Conservation (phyloP, 2,113 vertebrate genomes). For the Amblyopsis rosae region DNA sequence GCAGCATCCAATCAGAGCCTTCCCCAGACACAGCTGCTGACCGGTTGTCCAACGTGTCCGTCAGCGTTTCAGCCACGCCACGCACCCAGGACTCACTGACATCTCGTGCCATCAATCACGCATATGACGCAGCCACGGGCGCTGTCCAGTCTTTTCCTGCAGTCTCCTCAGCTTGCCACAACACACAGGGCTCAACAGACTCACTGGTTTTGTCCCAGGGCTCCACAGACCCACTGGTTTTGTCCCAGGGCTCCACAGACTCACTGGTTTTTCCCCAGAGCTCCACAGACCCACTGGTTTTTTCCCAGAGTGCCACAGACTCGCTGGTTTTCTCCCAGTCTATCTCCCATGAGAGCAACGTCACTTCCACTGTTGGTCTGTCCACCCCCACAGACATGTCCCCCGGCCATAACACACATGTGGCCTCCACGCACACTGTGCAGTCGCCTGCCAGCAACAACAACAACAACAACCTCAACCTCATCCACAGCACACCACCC, state of each 20-base stretch:
- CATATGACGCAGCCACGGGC: not conserved
- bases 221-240: too few relatives aligned
- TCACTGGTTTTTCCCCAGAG: not conserved
- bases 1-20: not conserved
- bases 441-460: not conserved
- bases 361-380: not conserved
- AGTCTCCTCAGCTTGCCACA: not conserved
- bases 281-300: too few relatives aligned
- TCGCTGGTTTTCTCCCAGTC: not conserved
- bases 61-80: not conserved
- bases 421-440: not conserved
- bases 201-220: not conserved
- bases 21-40: not conserved
- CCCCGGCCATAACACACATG: not conserved
- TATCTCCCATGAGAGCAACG: not conserved
- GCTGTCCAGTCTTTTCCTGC: too few relatives aligned
- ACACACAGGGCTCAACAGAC: not conserved
- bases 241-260: not conserved
- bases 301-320: too few relatives aligned
- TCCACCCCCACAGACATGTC: slow-evolving; percentile 1
- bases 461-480: not conserved
- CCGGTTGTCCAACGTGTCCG: not conserved
- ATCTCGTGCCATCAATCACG: not conserved
- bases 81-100: not conserved
- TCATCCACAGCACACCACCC: not conserved